Evolutionary conservation across 1,140 invertebrate species (phyloP).

Genomic region (Cydia strobilella): DNA sequence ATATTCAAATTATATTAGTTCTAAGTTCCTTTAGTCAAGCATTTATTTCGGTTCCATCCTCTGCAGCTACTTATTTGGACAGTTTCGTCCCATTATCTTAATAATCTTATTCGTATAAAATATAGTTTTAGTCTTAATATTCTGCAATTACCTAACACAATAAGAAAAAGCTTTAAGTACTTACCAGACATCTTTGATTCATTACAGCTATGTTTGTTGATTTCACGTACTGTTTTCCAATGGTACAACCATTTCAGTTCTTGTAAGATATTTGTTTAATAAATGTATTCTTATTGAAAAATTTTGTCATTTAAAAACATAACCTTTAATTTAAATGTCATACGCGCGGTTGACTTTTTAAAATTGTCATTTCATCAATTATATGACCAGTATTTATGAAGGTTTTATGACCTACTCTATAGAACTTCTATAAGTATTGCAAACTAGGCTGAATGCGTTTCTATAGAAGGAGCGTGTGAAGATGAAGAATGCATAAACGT

Average conservation of each 20-base stretch:
- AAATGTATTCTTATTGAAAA: constrained; percentile 29
- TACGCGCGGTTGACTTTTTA: not conserved
- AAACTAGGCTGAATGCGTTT: too few species aligned
- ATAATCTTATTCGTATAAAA: not conserved
- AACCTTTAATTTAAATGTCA: constrained; percentile 28
- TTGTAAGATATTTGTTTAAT: constrained; percentile 35
- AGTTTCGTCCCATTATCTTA: too few species aligned
- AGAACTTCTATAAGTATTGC: too few species aligned
- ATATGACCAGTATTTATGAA: not conserved
- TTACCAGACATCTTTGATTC: constrained; percentile 65
- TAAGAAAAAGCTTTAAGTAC: not conserved
- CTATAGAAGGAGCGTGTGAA: too few species aligned
- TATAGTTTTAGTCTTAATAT: not conserved
- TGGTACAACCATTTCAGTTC: constrained; percentile 45
- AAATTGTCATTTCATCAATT: not conserved
- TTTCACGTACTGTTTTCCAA: constrained; percentile 38
- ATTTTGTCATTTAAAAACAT: constrained; percentile 36
- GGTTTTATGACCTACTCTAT: not conserved
- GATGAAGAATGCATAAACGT: too few species aligned
- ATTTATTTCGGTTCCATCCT: too few species aligned
- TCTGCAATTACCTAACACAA: constrained; percentile 8
- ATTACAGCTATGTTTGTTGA: constrained; percentile 48
- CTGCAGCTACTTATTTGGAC: too few species aligned
- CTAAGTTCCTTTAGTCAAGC: too few species aligned
- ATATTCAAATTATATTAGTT: too few species aligned